Evolutionary conservation across 1,140 invertebrate genomes (phyloP).

Genomic region (Cherax quadricarinatus): DNA sequence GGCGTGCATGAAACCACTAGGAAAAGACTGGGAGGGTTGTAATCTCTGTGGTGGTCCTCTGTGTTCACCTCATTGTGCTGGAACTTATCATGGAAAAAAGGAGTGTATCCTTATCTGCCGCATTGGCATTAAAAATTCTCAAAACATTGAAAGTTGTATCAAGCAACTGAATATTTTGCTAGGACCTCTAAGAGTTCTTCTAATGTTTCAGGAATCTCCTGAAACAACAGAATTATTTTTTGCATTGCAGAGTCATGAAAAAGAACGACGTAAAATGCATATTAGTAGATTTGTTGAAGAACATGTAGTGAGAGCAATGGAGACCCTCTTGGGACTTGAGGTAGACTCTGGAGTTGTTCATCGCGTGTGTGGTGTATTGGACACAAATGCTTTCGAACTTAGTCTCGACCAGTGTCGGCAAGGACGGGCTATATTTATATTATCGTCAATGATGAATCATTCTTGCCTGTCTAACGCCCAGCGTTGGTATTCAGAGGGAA

Average conservation of each 20-base stretch:
- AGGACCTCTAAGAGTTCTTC: conserved; percentile 44
- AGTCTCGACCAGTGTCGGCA: conserved; percentile 76
- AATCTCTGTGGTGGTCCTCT: conserved; percentile 86
- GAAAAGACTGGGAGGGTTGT: conserved; percentile 77
- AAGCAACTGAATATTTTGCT: conserved; percentile 31
- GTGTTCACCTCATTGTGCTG: conserved; percentile 76
- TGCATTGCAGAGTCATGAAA: conserved; percentile 60
- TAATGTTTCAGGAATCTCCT: conserved; percentile 12
- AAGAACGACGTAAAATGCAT: conserved; percentile 44
- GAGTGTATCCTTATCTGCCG: conserved; percentile 14
- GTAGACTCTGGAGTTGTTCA: conserved; percentile 22
- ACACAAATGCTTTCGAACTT: conserved; percentile 89
- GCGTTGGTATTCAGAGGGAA: conserved; percentile 83
- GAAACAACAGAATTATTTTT: conserved; percentile 19
- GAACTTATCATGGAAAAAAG: background rate
- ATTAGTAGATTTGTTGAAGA: conserved; percentile 58
- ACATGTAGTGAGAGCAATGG: conserved; percentile 59
- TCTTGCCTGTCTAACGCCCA: conserved; percentile 86
- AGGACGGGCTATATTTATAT: conserved; percentile 82
- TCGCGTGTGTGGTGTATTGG: conserved; percentile 81
- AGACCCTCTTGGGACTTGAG: conserved; percentile 5
- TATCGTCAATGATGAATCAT: conserved; percentile 86
- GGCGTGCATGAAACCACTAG: conserved; percentile 28
- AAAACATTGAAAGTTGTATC: background rate
- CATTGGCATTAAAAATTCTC: background rate